Evolutionary conservation across 2,797 vertebrate genomes (phyloP).

Genomic region (Mus minutoides): DNA sequence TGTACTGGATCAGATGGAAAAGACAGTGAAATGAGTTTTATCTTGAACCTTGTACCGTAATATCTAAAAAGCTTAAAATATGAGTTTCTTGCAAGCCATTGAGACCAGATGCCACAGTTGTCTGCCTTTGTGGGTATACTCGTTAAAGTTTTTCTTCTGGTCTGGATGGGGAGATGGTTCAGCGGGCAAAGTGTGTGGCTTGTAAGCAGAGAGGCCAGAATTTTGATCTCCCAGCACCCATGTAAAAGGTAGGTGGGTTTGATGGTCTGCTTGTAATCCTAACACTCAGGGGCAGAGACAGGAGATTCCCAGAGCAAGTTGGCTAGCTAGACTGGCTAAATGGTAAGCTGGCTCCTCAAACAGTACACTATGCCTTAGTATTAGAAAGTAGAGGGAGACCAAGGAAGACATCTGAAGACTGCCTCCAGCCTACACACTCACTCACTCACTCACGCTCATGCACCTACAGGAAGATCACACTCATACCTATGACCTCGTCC

Average conservation of each 20-base stretch:
- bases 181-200: not conserved
- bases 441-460: too few species aligned
- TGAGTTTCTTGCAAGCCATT: not conserved
- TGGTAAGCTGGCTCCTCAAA: not conserved
- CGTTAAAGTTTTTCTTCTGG: not conserved
- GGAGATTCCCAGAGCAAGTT: not conserved
- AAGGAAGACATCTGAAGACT: not conserved
- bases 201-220: not conserved
- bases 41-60: not conserved
- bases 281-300: not conserved
- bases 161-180: not conserved
- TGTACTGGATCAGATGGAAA: not conserved
- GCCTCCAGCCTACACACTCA: too few species aligned
- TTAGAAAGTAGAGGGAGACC: not conserved
- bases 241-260: not conserved
- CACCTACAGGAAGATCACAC: not conserved
- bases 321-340: not conserved
- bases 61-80: not conserved
- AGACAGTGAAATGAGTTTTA: not conserved
- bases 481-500: not conserved
- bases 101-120: not conserved
- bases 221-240: not conserved
- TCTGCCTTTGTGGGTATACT: not conserved
- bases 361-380: not conserved
- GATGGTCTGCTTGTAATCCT: not conserved